These are phyloP conservation scores for Sibirionetta formosa DNA, from an alignment of 2,797 vertebrate genomes.

Conservation along the genomic window DNA sequence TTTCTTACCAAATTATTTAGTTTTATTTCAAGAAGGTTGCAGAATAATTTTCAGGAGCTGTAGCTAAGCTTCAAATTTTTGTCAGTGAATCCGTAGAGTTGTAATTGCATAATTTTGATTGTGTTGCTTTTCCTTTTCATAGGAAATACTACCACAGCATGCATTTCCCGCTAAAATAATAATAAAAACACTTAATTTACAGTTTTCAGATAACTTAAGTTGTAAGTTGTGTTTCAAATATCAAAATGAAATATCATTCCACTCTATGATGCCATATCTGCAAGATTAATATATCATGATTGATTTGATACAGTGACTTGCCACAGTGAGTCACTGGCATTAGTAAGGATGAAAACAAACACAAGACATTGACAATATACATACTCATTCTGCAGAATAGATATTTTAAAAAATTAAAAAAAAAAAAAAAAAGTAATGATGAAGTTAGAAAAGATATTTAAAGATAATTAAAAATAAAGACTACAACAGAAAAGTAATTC, in stretches of 20 bases:
- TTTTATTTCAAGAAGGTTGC: background rate
- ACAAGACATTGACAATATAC: background rate
- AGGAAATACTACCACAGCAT: rapidly evolving
- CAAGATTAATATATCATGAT: background rate
- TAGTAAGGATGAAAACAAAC: background rate
- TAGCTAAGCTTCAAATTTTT: background rate
- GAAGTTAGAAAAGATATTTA: background rate
- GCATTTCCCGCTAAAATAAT: background rate
- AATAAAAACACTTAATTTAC: background rate
- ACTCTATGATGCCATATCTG: background rate
- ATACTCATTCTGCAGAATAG: background rate
- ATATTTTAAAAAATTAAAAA: background rate
- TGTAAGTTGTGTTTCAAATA: background rate
- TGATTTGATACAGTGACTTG: background rate
- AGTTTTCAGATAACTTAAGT: background rate
- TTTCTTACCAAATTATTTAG: background rate
- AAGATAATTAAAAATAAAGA: background rate
- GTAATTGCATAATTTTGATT: background rate
- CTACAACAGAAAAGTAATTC: background rate
- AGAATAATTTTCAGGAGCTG: background rate
- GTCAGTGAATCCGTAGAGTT: background rate
- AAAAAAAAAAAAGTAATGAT: background rate
- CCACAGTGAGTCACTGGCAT: background rate
- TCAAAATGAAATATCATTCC: background rate
- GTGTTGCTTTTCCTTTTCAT: background rate